Evolutionary conservation across 2,888 invertebrate genomes (phyloP), one percentile per base, ranked within the genome.

Genomic region (Seladonia tumulorum): DNA sequence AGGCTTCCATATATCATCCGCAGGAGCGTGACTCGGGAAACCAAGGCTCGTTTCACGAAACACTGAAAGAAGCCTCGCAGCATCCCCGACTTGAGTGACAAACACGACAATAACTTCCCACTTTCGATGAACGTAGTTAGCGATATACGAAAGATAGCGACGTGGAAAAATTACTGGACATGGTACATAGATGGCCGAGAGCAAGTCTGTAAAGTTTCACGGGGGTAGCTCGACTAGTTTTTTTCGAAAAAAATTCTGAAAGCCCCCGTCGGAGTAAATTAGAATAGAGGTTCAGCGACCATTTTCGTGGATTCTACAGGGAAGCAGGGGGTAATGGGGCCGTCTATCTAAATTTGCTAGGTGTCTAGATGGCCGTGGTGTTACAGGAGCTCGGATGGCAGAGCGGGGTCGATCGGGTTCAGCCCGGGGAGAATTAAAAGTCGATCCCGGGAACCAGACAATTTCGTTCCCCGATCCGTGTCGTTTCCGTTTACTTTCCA

Each of bases 1-100:
- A 60, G 75, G 71, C 53, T 57, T 78, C 87, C 87, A 79, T 85
- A 73, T 25, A 79, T 86, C 86, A 85, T 85, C 71, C 35, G 12
- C 53, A 5, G 60, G 18, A 76, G 76, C 71, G 76, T 85, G 85
- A 85, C 80, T 72, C 45, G 60, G 8, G 25, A 42, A 22, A 39
- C 57, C 49, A 12, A 76, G 68, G 79, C 49, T 25, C 76, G 76
- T 81, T 57, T 72, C 70, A 81, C 76, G 76, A 73, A 68, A 74
- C 47, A 29, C 53, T 47, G 68, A 73, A 73, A 49, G 63, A 68
- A 16, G n/a, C 29, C 66, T 16, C 35, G 18, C 29, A 66, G 29
- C 35, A 14, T 66, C 35, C 12, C 8, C 66, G 25, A 25, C 14
- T 42, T 5, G 14, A 60, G 25, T 16, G 29, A 60, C 60, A 60